Evolutionary conservation across 2,797 vertebrate genomes (phyloP).

Genomic region (Miichthys miiuy): DNA sequence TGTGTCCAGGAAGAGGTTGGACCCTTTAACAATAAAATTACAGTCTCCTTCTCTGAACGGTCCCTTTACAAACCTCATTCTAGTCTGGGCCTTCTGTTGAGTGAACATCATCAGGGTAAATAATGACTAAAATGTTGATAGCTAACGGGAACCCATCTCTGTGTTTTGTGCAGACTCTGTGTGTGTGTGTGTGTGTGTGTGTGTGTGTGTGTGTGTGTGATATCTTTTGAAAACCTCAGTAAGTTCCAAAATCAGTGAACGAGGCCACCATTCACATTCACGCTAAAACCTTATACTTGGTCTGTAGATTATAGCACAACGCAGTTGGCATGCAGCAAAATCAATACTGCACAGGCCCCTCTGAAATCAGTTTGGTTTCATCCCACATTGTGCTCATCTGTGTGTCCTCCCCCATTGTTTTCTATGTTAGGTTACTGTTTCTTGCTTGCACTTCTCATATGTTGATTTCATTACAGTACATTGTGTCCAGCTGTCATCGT

Average conservation of each 20-base stretch:
- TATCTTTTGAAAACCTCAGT: constrained; percentile 36
- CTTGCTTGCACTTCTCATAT: constrained; percentile 48
- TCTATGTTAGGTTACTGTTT: constrained; percentile 20
- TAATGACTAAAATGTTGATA: constrained; percentile 20
- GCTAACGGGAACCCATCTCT: constrained; percentile 9
- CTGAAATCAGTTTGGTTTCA: constrained; percentile 51
- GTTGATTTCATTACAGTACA: constrained; percentile 59
- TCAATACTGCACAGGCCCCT: constrained; percentile 37
- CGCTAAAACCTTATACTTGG: constrained; percentile 13
- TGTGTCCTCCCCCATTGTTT: constrained; percentile 24
- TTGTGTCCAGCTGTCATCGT: constrained; percentile 68
- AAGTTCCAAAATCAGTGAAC: constrained; percentile 13
- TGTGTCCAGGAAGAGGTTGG: constrained; percentile 46
- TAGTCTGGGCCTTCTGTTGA: constrained; percentile 15
- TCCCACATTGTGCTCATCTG: constrained; percentile 27
- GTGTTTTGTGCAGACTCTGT: constrained; percentile 15
- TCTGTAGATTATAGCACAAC: constrained; percentile 19
- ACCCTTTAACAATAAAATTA: constrained; percentile 50
- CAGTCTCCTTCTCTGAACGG: constrained; percentile 25
- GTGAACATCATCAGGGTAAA: constrained; percentile 13
- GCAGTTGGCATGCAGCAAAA: constrained; percentile 24
- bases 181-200: constrained; percentile 2
- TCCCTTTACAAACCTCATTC: constrained; percentile 19
- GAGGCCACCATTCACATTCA: constrained; percentile 7
- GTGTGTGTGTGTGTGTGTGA: constrained; percentile 6